A percentile compares a stretch with the other conserved stretches of the same genome.
Evolutionary conservation across 2,797 vertebrate species (phyloP).

Genomic region (Spinus olivaceus): DNA sequence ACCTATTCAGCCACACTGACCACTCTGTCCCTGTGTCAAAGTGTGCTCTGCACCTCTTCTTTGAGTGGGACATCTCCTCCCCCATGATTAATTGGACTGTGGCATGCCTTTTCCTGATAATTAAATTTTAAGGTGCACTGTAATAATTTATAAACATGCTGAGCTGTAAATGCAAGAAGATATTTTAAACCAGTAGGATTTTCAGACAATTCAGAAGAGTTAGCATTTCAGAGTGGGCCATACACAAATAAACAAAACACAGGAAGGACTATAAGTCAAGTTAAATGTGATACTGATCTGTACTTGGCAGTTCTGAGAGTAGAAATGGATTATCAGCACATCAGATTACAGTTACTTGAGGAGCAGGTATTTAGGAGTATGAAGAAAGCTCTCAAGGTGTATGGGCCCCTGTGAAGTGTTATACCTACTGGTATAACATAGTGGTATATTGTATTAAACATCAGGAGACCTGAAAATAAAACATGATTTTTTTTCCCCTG

Average conservation of each 20-base stretch:
- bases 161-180: not conserved
- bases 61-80: not conserved
- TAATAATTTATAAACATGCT: not conserved
- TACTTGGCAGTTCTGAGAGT: not conserved
- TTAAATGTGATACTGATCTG: not conserved
- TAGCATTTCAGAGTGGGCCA: not conserved
- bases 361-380: not conserved
- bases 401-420: not conserved
- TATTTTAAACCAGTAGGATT: not conserved
- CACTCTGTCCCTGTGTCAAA: not conserved
- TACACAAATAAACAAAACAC: not conserved
- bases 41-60: not conserved
- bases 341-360: not conserved
- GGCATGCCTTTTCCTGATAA: not conserved
- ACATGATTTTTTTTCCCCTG: not conserved
- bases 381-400: not conserved
- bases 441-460: not conserved
- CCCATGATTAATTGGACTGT: not conserved
- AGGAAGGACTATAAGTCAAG: not conserved
- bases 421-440: no score
- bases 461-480: not conserved
- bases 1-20: rapidly evolving
- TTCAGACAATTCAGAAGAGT: not conserved
- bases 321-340: not conserved
- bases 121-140: not conserved